A percentile compares a stretch with the other conserved stretches of the same genome.
Evolutionary conservation across 2,888 invertebrate species (phyloP).

Genomic region (Pyrrhia umbra): DNA sequence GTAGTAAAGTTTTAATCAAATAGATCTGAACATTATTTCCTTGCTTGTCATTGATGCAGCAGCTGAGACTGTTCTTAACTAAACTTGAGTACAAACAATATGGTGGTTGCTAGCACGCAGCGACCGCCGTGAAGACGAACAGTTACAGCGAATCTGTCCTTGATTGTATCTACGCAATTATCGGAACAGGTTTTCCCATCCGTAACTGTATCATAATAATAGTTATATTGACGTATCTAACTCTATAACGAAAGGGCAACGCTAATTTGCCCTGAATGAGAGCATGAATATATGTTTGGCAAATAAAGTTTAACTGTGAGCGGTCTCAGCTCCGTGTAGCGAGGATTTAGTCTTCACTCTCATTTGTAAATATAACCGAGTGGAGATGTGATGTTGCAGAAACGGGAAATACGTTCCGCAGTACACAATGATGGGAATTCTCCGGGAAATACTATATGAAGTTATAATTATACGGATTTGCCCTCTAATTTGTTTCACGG

Average conservation of each 20-base stretch:
- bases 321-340: slow-evolving; percentile 31
- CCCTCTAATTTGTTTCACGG: slow-evolving; percentile 56
- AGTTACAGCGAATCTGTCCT: slow-evolving; percentile 38
- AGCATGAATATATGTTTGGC: not conserved
- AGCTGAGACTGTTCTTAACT: slow-evolving; percentile 39
- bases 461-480: slow-evolving; percentile 49
- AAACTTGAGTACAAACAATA: slow-evolving; percentile 38
- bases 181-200: slow-evolving; percentile 39
- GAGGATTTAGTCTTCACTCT: slow-evolving; percentile 43
- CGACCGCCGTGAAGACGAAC: slow-evolving; percentile 10
- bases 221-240: slow-evolving; percentile 1
- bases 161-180: slow-evolving; percentile 51
- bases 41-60: slow-evolving; percentile 43
- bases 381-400: slow-evolving; percentile 31
- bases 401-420: slow-evolving; percentile 24
- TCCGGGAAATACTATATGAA: slow-evolving; percentile 25
- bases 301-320: slow-evolving; percentile 39
- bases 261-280: not conserved
- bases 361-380: slow-evolving; percentile 53
- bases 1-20: slow-evolving; percentile 35
- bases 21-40: slow-evolving; percentile 56
- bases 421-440: slow-evolving; percentile 44
- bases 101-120: slow-evolving; percentile 21
- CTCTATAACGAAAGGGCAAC: not conserved
- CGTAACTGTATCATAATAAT: slow-evolving; percentile 35